A percentile compares a stretch with the other conserved stretches of the same genome.
phyloP scores from a whole-genome alignment of 2,888 invertebrate species.

The Leptinotarsa rubiginosa region DNA sequence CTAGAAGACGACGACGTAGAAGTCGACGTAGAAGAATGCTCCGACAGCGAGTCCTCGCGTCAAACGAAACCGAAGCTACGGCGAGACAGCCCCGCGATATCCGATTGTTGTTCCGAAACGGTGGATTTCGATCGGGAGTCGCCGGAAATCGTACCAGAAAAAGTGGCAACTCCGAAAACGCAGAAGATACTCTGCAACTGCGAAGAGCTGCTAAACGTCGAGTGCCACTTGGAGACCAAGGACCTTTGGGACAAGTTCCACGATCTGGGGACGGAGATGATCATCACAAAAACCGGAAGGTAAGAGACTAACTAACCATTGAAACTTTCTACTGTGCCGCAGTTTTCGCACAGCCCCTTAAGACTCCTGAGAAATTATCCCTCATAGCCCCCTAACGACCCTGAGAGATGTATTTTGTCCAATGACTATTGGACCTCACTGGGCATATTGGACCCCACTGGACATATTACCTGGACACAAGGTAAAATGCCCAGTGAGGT shows the following conservation, averaged over 20 bases:
- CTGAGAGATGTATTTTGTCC: too few relatives aligned
- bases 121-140: slow-evolving; percentile 63
- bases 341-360: too few relatives aligned
- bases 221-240: slow-evolving; percentile 83
- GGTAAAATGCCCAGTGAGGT: too few relatives aligned
- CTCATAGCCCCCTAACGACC: too few relatives aligned
- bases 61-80: slow-evolving; percentile 52
- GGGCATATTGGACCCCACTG: too few relatives aligned
- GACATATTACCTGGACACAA: too few relatives aligned
- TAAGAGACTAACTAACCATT: slow-evolving; percentile 61
- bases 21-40: slow-evolving; percentile 73
- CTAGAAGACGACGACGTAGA: slow-evolving; percentile 69
- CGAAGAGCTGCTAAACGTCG: slow-evolving; percentile 73
- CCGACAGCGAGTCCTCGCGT: slow-evolving; percentile 67
- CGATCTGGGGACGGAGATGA: slow-evolving; percentile 85
- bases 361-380: too few relatives aligned
- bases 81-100: slow-evolving; percentile 60
- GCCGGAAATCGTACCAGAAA: slow-evolving; percentile 61
- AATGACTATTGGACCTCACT: too few relatives aligned
- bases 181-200: slow-evolving; percentile 73
- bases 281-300: slow-evolving; percentile 87
- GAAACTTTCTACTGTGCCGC: too few relatives aligned
- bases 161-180: slow-evolving; percentile 58
- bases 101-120: slow-evolving; percentile 64
- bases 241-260: slow-evolving; percentile 87